These are phyloP conservation scores for Spilosoma lubricipeda DNA, from an alignment of 2,888 invertebrate genomes.

Conservation along the genomic window DNA sequence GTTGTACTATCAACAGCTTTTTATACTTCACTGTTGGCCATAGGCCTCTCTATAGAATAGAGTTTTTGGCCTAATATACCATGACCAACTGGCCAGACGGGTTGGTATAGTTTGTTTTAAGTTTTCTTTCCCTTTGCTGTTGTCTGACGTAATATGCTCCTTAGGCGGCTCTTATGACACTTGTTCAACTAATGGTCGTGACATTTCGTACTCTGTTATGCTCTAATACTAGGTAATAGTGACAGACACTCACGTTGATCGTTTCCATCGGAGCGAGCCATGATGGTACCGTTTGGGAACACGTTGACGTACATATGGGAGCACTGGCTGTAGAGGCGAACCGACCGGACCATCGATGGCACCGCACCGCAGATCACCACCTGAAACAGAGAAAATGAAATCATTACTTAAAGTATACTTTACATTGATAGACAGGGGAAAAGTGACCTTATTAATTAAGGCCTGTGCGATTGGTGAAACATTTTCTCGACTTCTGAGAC, in stretches of 20 bases:
- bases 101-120: background rate
- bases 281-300: constrained; percentile 88
- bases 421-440: constrained; percentile 19
- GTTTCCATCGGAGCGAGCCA: constrained; percentile 86
- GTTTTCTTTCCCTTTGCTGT: background rate
- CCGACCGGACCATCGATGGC: constrained; percentile 90
- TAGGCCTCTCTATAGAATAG: too few relatives aligned
- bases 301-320: constrained; percentile 89
- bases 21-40: too few relatives aligned
- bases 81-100: too few relatives aligned
- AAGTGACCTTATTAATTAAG: constrained; percentile 12
- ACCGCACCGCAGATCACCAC: constrained; percentile 91
- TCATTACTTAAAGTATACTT: constrained; percentile 20
- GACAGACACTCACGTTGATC: constrained; percentile 87
- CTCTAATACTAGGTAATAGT: background rate
- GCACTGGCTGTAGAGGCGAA: constrained; percentile 90
- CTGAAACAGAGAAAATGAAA: constrained; percentile 65
- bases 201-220: too few relatives aligned
- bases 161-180: too few relatives aligned
- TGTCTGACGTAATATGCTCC: too few relatives aligned
- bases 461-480: background rate
- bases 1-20: too few relatives aligned
- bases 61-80: too few relatives aligned
- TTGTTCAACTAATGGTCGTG: too few relatives aligned
- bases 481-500: too few relatives aligned